Evolutionary conservation across 2,113 vertebrate species (phyloP).

Genomic region (Amphilophus citrinellus): DNA sequence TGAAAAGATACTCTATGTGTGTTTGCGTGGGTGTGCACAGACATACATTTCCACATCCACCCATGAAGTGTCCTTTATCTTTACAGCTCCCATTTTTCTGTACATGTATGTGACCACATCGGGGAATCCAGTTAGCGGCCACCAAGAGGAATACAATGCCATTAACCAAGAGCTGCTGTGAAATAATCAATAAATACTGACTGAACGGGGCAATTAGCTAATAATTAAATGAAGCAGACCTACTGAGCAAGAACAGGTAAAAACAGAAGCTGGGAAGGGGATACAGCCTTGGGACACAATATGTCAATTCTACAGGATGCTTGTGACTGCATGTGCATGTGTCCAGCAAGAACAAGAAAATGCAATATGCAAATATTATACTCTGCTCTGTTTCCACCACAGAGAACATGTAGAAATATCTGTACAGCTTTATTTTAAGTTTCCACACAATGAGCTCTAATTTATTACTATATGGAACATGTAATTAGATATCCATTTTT

Average conservation of each 20-base stretch:
- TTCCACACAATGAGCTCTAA: background rate
- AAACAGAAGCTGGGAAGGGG: background rate
- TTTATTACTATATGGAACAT: background rate
- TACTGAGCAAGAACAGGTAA: conserved; percentile 62
- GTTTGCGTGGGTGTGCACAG: background rate
- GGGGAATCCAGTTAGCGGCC: conserved; percentile 66
- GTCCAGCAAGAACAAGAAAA: background rate
- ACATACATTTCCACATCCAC: conserved; percentile 40
- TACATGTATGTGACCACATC: conserved; percentile 13
- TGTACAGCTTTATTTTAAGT: background rate
- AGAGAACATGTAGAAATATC: background rate
- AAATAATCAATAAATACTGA: conserved; percentile 78
- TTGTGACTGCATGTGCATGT: conserved; percentile 6
- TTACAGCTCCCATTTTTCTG: conserved; percentile 40
- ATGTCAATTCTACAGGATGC: conserved; percentile 16
- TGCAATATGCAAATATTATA: background rate
- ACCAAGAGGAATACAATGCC: conserved; percentile 51
- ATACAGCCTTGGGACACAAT: conserved; percentile 22
- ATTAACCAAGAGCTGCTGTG: conserved; percentile 71
- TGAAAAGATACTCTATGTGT: conserved; percentile 24
- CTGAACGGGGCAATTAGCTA: conserved; percentile 83
- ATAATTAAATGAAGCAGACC: conserved; percentile 80
- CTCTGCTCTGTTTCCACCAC: background rate
- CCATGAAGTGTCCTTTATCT: conserved; percentile 49
- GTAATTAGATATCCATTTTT: background rate